These are phyloP conservation scores for Cephalotes varians DNA, from an alignment of 2,888 invertebrate genomes.

Conservation along the genomic window DNA sequence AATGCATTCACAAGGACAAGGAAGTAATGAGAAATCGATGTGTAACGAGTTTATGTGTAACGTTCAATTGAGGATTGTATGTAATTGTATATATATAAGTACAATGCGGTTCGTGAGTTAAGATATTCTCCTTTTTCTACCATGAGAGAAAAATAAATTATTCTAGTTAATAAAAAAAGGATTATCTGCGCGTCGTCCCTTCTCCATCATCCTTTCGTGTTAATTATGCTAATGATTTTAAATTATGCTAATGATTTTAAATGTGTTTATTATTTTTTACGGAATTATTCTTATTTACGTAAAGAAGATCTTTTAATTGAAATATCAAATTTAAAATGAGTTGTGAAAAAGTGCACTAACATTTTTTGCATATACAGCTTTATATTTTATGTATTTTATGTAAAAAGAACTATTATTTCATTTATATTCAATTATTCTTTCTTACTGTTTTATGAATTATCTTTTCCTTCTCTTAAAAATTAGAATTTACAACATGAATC, in stretches of 20 bases:
- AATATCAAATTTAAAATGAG: not conserved
- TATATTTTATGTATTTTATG: too few relatives aligned
- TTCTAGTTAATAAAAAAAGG: conserved; percentile 86
- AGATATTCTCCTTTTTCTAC: conserved; percentile 86
- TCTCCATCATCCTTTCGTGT: not conserved
- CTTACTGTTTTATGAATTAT: not conserved
- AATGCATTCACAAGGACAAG: conserved; percentile 73
- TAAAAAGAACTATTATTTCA: not conserved
- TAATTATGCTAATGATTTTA: not conserved
- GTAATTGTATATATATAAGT: conserved; percentile 84
- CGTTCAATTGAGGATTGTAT: conserved; percentile 85
- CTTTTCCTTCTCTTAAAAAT: not conserved
- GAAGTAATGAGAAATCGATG: conserved; percentile 79
- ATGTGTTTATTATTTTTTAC: not conserved
- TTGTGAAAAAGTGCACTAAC: not conserved
- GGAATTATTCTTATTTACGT: not conserved
- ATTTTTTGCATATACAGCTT: not conserved
- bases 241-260: too few relatives aligned
- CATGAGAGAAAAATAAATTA: conserved; percentile 86
- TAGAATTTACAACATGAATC: not conserved
- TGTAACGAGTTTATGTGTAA: conserved; percentile 85
- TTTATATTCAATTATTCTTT: not conserved
- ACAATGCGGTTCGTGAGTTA: conserved; percentile 85
- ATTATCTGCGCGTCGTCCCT: conserved; percentile 63
- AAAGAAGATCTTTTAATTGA: not conserved